Conservation (phyloP, 2,888 invertebrate species). For the Chydorus sphaericus region DNA sequence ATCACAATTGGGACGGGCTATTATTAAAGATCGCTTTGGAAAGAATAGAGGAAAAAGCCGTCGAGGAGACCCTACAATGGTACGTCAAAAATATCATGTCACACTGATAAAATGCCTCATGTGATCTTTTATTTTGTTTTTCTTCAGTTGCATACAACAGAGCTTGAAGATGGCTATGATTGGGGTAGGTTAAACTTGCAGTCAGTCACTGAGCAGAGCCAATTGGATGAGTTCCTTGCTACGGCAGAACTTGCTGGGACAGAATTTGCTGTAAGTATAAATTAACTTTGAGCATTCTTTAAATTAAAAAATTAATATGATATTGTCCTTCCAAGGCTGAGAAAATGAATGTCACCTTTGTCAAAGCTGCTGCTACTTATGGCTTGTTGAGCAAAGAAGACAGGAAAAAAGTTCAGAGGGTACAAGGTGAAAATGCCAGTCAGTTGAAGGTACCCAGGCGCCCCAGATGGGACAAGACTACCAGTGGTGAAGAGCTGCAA, state of each 20-base stretch:
- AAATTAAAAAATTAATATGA: too few species aligned
- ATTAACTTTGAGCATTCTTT: background rate
- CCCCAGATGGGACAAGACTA: slow-evolving; percentile 62
- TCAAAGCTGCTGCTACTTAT: slow-evolving; percentile 43
- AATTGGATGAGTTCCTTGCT: slow-evolving; percentile 86
- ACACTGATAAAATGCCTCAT: too few species aligned
- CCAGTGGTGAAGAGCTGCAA: slow-evolving; percentile 59
- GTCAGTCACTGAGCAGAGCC: slow-evolving; percentile 90
- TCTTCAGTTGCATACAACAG: slow-evolving; percentile 61
- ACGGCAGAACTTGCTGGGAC: slow-evolving; percentile 88
- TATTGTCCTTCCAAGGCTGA: slow-evolving; percentile 49
- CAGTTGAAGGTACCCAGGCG: slow-evolving; percentile 67
- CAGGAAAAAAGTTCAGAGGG: slow-evolving; percentile 31
- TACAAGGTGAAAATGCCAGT: slow-evolving; percentile 43
- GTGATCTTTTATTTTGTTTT: background rate
- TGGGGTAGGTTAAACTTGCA: slow-evolving; percentile 80
- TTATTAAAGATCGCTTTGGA: slow-evolving; percentile 26
- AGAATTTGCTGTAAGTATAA: slow-evolving; percentile 50
- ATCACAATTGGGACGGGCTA: slow-evolving; percentile 22
- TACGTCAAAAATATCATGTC: slow-evolving; percentile 19
- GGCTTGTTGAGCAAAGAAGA: slow-evolving; percentile 47
- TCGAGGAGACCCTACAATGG: slow-evolving; percentile 15
- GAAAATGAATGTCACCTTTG: slow-evolving; percentile 66
- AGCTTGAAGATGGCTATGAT: slow-evolving; percentile 77
- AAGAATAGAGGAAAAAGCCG: slow-evolving; percentile 15